phyloP scores from a whole-genome alignment of 2,797 vertebrate species.

The Pseudochaenichthys georgianus region DNA sequence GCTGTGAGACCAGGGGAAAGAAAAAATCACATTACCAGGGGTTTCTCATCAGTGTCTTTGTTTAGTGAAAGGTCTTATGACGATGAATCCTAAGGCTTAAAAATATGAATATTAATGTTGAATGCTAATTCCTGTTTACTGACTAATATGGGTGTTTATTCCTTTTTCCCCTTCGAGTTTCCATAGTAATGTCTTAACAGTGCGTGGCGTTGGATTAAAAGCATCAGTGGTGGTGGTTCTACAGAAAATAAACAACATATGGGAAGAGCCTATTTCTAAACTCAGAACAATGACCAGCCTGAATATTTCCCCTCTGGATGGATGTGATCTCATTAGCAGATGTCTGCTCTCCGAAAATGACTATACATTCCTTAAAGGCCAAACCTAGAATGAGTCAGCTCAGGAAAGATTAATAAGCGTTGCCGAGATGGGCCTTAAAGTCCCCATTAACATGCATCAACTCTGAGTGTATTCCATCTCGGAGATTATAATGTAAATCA shows the following conservation, averaged over 20 bases:
- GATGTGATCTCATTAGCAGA: conserved; percentile 36
- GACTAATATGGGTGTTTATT: background rate
- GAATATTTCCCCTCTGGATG: conserved; percentile 13
- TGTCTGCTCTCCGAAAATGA: conserved; percentile 39
- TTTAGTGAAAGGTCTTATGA: conserved; percentile 8
- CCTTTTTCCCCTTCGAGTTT: conserved; percentile 2
- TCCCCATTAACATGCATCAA: conserved; percentile 65
- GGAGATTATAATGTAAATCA: conserved; percentile 65
- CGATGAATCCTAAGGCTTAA: conserved; percentile 35
- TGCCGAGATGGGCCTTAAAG: conserved; percentile 39
- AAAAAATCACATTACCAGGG: conserved; percentile 23
- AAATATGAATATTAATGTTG: conserved; percentile 34
- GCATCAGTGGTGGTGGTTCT: background rate
- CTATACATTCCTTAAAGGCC: conserved; percentile 63
- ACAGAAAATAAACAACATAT: background rate
- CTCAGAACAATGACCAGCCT: conserved; percentile 18
- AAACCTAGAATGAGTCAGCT: conserved; percentile 62
- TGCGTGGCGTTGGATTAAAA: conserved; percentile 4
- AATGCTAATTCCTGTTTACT: conserved; percentile 23
- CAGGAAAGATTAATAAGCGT: conserved; percentile 58
- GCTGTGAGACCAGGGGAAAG: conserved; percentile 22
- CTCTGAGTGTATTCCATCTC: conserved; percentile 37
- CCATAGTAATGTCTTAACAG: background rate
- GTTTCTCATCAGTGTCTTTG: conserved; percentile 10
- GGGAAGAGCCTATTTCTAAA: conserved; percentile 5